phyloP scores from a whole-genome alignment of 2,113 vertebrate species.

The Pseudorhombus dupliciocellatus region DNA sequence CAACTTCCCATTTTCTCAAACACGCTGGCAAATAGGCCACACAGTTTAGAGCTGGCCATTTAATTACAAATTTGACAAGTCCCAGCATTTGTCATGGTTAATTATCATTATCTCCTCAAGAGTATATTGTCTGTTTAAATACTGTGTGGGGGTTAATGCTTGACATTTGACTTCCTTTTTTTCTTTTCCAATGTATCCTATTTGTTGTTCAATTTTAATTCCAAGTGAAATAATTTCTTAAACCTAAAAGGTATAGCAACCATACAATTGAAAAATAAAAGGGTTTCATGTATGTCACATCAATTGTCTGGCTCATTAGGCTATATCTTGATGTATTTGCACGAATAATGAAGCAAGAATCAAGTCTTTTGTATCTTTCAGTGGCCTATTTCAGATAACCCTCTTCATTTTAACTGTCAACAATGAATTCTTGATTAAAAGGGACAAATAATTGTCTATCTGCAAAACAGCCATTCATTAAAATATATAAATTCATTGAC shows the following conservation, averaged over 20 bases:
- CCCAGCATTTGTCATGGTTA: constrained; percentile 69
- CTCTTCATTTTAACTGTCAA: background rate
- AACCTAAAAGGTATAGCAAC: too few relatives aligned
- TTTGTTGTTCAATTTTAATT: background rate
- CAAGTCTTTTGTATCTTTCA: background rate
- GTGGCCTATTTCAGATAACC: background rate
- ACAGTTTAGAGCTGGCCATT: constrained; percentile 65
- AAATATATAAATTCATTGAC: background rate
- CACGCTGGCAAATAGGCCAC: constrained; percentile 74
- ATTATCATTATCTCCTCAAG: constrained; percentile 62
- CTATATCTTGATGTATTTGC: too few relatives aligned
- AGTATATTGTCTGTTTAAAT: constrained; percentile 57
- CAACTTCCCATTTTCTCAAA: constrained; percentile 64
- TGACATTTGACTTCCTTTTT: background rate
- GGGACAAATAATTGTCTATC: background rate
- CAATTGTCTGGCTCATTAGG: too few relatives aligned
- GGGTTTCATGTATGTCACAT: too few relatives aligned
- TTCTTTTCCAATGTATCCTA: background rate
- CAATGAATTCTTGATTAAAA: background rate
- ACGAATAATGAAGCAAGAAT: too few relatives aligned
- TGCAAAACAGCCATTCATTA: background rate
- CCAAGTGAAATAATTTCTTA: background rate
- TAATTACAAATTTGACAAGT: constrained; percentile 78
- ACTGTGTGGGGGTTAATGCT: constrained; percentile 5
- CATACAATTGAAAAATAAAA: too few relatives aligned